Evolutionary conservation across 2,113 vertebrate genomes (phyloP), one percentile per base, ranked within the genome.

Genomic region (Corynorhinus townsendii): DNA sequence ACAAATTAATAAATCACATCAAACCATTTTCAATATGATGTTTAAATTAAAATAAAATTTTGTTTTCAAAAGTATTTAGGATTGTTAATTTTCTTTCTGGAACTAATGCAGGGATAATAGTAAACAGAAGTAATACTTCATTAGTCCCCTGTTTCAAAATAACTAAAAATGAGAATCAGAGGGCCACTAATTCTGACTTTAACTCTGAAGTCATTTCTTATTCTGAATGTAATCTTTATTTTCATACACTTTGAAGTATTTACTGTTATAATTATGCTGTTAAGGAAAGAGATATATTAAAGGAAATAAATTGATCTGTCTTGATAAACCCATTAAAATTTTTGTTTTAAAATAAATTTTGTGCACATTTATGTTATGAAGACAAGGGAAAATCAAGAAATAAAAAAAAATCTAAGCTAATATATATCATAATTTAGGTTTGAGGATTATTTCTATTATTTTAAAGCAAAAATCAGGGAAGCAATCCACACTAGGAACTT

Each of bases 331-430:
- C 14, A 72, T 43, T 86, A 64, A 84, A 76, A 52, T 38, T 62
- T 85, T 86, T 89, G 12, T 28, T 73, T 88, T 90, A 92, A 92
- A 86, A 87, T 68, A 93, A 95, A 84, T 35, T 76, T 73, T 91
- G 43, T 47, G 2, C 16, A 62, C 5, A 22, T 80, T 26, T 14
- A 22, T 15, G 7, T 72, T 93, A 81, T 5, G 79, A 47, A 82
- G 19, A 68, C 3, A 80, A 69, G 22, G 2, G 24, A 92, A 56
- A 64, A 17, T 49, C 19, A 90, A 91, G 30, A 86, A 83, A 75
- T n/a, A 16, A 68, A 52, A 81, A 72, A 69, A 38, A 54, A 52
- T 1, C 59, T 80, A 62, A 52, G 49, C 40, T 71, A 54, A 43
- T 84, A 5, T 0, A 84, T 86, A 71, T 12, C 30, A 92, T 6